Base-by-base conservation (phyloP, 2,888 invertebrate species). In the Tinea pellionella region DNA sequence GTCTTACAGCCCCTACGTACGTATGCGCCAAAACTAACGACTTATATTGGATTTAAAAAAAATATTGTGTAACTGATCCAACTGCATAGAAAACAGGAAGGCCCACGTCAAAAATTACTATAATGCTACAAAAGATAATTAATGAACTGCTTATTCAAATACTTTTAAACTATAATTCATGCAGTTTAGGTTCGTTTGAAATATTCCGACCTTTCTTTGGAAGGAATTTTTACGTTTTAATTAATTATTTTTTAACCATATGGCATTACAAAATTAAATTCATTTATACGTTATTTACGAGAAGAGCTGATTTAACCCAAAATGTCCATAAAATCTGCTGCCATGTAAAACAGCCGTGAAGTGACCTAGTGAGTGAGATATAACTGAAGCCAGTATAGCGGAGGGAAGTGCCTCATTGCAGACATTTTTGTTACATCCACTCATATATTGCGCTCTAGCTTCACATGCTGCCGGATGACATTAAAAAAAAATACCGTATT, bases 111-210 rank as follows among this genome's bases (percentile, higher is more conserved):
- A 79, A 80, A 82, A 83, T 79, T 77, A 83, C 84, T 83, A 87
- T 86, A 84, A 85, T 84, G 76, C 78, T 72, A 70, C 67, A 68
- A 68, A 71, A 70, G 70, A 80, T 84, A 83, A 87, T 87, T 87
- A 87, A 87, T 87, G 87, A 87, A 84, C 79, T 77, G 80, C 80
- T 81, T 86, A 85, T 87, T 85, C 83, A 87, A 87, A 87, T 86
- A 82, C 80, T 80, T 87, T 86, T 81, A 80, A 87, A 86, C 87
- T 85, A 87, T 87, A 87, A 87, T 85, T 86, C 84, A 85, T 83
- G 77, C 80, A 81, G 80, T 87, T 87, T 85, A 81, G 29, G 47
- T 59, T n/a, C 77, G 77, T 86, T 84, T 84, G 78, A 82, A 82
- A 79, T 66, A 77, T 77, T 74, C 86, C 86, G 86, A 82, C 80